A percentile compares a stretch with the other conserved stretches of the same genome.
These are phyloP conservation scores for Idaea biselata DNA, from an alignment of 2,888 invertebrate genomes.

Conservation along the genomic window DNA sequence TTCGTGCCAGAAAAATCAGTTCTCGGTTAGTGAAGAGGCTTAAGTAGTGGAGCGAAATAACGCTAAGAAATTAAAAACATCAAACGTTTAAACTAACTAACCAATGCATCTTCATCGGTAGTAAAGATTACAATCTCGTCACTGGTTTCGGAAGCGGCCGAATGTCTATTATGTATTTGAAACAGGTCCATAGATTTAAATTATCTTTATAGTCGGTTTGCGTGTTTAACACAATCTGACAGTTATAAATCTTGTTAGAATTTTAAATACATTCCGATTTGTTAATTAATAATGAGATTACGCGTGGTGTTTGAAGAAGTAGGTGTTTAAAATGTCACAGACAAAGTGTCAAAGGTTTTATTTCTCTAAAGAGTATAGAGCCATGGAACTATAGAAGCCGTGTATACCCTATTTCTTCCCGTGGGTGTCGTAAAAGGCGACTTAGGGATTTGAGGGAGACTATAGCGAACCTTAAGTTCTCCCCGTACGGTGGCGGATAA, in stretches of 20 bases:
- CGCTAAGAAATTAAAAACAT: slow-evolving; percentile 4
- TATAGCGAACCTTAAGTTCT: too few relatives aligned
- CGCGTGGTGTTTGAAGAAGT: background rate
- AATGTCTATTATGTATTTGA: slow-evolving; percentile 29
- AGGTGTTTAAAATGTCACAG: background rate
- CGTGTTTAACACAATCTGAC: slow-evolving; percentile 38
- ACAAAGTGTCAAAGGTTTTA: background rate
- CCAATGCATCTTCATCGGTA: background rate
- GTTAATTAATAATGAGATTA: background rate
- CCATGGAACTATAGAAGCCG: too few relatives aligned
- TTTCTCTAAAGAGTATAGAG: too few relatives aligned
- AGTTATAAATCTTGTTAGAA: slow-evolving; percentile 4
- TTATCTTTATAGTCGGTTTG: slow-evolving; percentile 58
- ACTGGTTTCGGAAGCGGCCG: slow-evolving; percentile 8
- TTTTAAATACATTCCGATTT: background rate
- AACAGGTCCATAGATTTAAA: slow-evolving; percentile 44
- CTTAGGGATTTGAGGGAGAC: too few relatives aligned
- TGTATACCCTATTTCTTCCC: too few relatives aligned
- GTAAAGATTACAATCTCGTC: background rate
- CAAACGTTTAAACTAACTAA: slow-evolving; percentile 1
- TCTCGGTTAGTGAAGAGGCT: too few relatives aligned
- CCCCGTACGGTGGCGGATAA: too few relatives aligned
- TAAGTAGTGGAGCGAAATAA: background rate
- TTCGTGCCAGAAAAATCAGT: too few relatives aligned
- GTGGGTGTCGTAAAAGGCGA: too few relatives aligned